Percentiles rank a stretch among this genome's conserved stretches.
Evolutionary conservation across 2,113 vertebrate genomes (phyloP).

Genomic region (Daphoenositta chrysoptera): DNA sequence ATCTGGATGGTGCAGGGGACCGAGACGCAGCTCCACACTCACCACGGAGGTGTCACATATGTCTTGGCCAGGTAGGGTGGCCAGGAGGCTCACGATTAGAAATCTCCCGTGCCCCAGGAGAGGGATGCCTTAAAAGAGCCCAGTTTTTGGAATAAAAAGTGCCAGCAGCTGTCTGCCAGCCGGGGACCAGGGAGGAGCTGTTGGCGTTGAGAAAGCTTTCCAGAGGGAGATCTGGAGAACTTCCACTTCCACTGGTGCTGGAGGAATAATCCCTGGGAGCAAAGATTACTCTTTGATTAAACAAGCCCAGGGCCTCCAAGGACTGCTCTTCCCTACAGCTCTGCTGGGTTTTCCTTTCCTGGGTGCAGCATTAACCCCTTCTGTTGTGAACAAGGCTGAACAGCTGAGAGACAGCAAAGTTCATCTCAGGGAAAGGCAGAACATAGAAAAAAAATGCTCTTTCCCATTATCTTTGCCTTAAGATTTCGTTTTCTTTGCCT

Average conservation of each 20-base stretch:
- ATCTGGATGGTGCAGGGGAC: not conserved
- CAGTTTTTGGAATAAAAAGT: not conserved
- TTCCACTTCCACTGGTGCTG: not conserved
- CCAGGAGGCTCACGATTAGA: not conserved
- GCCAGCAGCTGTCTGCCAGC: not conserved
- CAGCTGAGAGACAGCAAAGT: not conserved
- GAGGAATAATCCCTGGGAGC: not conserved
- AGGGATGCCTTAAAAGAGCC: not conserved
- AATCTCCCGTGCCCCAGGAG: not conserved
- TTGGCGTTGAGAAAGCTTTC: not conserved
- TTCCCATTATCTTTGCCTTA: not conserved
- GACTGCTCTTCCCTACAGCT: not conserved
- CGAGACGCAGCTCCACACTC: not conserved
- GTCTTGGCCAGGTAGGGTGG: not conserved
- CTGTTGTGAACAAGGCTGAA: not conserved
- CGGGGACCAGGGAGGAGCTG: not conserved
- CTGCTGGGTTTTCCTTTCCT: not conserved
- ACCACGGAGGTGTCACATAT: not conserved
- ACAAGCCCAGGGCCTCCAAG: not conserved
- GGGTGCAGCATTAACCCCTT: not conserved
- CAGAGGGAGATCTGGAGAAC: constrained; percentile 24
- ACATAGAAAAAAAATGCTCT: rapidly evolving
- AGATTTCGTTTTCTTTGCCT: not conserved
- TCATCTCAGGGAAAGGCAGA: not conserved
- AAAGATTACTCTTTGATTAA: not conserved